Evolutionary conservation across 2,888 invertebrate species (phyloP).

Genomic region (Anticlea derivata): DNA sequence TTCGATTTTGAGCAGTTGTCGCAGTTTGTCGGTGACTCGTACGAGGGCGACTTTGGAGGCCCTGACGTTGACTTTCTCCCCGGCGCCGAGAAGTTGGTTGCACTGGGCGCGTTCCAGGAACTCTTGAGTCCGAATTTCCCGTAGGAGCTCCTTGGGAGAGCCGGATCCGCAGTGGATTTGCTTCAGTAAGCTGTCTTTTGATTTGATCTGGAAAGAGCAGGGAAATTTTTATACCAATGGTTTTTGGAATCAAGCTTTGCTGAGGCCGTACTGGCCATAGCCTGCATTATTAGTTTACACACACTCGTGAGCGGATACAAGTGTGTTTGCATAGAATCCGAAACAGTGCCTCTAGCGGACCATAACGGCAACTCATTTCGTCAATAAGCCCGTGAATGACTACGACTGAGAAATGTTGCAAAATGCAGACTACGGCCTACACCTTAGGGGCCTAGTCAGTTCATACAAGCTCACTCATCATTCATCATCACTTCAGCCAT

Average conservation of each 20-base stretch:
- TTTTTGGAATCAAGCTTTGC: background rate
- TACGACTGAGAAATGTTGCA: too few species aligned
- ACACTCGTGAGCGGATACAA: too few species aligned
- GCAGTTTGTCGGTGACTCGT: conserved; percentile 92
- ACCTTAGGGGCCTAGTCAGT: too few species aligned
- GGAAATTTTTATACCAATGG: background rate
- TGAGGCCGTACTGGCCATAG: too few species aligned
- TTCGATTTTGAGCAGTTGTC: conserved; percentile 92
- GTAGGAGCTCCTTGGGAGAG: conserved; percentile 76
- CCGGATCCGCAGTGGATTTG: conserved; percentile 87
- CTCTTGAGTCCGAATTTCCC: conserved; percentile 91
- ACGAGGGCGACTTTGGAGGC: conserved; percentile 92
- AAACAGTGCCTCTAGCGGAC: too few species aligned
- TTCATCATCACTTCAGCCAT: too few species aligned
- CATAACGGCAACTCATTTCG: too few species aligned
- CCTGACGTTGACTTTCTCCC: conserved; percentile 91
- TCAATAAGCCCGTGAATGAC: too few species aligned
- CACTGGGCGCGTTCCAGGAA: conserved; percentile 92
- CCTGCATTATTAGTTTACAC: too few species aligned
- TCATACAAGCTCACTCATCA: too few species aligned
- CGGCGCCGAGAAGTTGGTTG: conserved; percentile 90
- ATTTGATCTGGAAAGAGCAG: conserved; percentile 87
- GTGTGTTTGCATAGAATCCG: too few species aligned
- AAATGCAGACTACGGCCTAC: too few species aligned
- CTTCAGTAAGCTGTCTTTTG: conserved; percentile 90